A percentile compares a stretch with the other conserved stretches of the same genome.
Conservation (phyloP, 2,797 vertebrate species). For the Hoplostethus atlanticus region DNA sequence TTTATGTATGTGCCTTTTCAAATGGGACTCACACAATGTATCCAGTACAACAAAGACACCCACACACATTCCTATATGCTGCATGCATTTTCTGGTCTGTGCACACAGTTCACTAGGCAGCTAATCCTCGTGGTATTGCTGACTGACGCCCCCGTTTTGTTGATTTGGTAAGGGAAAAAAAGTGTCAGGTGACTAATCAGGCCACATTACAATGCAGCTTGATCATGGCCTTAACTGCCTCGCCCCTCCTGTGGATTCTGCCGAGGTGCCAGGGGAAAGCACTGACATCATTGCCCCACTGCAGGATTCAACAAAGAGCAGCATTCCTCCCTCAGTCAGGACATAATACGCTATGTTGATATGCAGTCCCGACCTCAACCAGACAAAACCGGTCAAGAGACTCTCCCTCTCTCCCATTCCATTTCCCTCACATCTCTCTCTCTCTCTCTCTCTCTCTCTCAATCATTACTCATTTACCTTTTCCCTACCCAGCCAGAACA, state of each 20-base stretch:
- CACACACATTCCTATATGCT: constrained; percentile 68
- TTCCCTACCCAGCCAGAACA: constrained; percentile 15
- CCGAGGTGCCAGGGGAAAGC: constrained; percentile 73
- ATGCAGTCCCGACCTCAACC: constrained; percentile 47
- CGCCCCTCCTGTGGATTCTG: constrained; percentile 35
- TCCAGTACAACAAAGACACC: constrained; percentile 51
- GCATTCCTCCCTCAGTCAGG: constrained; percentile 63
- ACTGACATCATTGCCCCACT: constrained; percentile 66
- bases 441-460: constrained; percentile 11
- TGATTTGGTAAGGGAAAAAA: constrained; percentile 8
- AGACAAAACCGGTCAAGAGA: constrained; percentile 59
- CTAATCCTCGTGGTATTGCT: constrained; percentile 62
- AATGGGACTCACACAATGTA: constrained; percentile 12
- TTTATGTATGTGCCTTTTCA: constrained; percentile 37
- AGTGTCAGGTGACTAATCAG: constrained; percentile 79
- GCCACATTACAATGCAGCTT: constrained; percentile 53
- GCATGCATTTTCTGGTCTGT: constrained; percentile 55
- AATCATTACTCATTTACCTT: constrained; percentile 1
- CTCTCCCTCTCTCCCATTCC: constrained; percentile 27
- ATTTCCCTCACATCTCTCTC: neutral
- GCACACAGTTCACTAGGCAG: constrained; percentile 63
- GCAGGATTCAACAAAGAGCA: constrained; percentile 61
- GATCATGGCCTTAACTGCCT: constrained; percentile 6
- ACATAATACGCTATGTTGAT: constrained; percentile 64
- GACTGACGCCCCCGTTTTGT: constrained; percentile 68